phyloP scores from a whole-genome alignment of 53 echinoderm and acorn worm species.

The Crossaster papposus region DNA sequence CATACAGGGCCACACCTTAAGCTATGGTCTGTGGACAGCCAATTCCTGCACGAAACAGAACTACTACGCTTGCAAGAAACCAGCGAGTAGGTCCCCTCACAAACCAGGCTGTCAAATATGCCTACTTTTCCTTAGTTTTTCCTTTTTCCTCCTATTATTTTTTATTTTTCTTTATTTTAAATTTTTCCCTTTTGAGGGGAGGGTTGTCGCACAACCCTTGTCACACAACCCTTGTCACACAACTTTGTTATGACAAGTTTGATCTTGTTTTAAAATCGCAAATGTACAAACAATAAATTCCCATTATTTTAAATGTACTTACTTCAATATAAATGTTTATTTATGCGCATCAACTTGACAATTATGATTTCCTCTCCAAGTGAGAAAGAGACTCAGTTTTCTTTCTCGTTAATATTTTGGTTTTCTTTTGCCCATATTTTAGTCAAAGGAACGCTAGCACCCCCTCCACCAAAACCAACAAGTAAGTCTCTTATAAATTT shows the following conservation, averaged over 20 bases:
- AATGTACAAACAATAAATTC: too few species aligned
- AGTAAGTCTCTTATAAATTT: background rate
- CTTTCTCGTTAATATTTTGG: background rate
- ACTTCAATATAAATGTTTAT: too few species aligned
- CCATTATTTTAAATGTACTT: too few species aligned
- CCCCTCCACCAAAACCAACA: background rate
- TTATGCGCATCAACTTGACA: too few species aligned
- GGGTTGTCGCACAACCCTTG: too few species aligned
- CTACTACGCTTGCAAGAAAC: slow-evolving; percentile 35
- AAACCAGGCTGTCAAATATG: background rate
- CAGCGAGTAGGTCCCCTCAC: background rate
- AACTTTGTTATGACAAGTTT: too few species aligned
- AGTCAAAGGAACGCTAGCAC: background rate
- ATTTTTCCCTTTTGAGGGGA: too few species aligned
- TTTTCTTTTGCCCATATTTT: background rate
- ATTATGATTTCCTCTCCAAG: background rate
- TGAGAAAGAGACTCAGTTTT: background rate
- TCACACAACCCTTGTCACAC: too few species aligned
- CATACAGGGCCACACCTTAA: slow-evolving; percentile 8
- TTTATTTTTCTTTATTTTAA: too few species aligned
- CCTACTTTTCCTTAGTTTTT: too few species aligned
- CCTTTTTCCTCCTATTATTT: too few species aligned
- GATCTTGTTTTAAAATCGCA: too few species aligned
- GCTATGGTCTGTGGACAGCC: slow-evolving; percentile 15
- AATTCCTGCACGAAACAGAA: background rate